phyloP scores from a whole-genome alignment of 2,888 invertebrate species.

The Tolmerus cingulatus region DNA sequence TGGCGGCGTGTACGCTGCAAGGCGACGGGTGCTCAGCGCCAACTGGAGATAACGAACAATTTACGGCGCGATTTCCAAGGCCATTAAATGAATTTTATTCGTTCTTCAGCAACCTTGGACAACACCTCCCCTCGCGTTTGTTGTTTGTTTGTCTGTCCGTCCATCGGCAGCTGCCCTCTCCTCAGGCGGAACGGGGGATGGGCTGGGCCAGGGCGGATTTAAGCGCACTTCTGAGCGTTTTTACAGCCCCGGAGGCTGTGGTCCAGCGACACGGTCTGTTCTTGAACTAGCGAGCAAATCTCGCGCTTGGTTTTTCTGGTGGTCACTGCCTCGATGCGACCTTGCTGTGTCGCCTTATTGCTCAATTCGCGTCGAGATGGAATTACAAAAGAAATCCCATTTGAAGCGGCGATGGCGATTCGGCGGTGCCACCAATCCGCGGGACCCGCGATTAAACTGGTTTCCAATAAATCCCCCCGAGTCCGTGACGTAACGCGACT shows the following conservation, averaged over 20 bases:
- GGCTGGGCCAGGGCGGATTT: neutral
- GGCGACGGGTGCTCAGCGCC: neutral
- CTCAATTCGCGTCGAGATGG: neutral
- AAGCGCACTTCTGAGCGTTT: neutral
- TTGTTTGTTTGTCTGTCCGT: neutral
- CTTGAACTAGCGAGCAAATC: neutral
- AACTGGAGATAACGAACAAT: neutral
- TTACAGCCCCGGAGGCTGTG: neutral
- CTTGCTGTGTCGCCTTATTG: neutral
- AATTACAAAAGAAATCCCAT: neutral
- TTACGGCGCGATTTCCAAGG: neutral
- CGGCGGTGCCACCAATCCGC: neutral
- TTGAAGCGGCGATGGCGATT: neutral
- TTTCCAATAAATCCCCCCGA: neutral
- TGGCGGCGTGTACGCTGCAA: neutral
- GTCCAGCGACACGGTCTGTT: neutral
- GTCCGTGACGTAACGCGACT: neutral
- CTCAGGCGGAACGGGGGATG: neutral
- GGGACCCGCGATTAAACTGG: neutral
- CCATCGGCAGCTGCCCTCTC: neutral
- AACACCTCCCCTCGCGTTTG: neutral
- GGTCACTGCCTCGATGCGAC: neutral
- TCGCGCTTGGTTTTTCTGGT: neutral
- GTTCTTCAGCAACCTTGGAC: neutral
- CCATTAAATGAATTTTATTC: neutral